A percentile compares a stretch with the other conserved stretches of the same genome.
Evolutionary conservation across 2,888 invertebrate genomes (phyloP).

Genomic region (Lacanobia oleracea): DNA sequence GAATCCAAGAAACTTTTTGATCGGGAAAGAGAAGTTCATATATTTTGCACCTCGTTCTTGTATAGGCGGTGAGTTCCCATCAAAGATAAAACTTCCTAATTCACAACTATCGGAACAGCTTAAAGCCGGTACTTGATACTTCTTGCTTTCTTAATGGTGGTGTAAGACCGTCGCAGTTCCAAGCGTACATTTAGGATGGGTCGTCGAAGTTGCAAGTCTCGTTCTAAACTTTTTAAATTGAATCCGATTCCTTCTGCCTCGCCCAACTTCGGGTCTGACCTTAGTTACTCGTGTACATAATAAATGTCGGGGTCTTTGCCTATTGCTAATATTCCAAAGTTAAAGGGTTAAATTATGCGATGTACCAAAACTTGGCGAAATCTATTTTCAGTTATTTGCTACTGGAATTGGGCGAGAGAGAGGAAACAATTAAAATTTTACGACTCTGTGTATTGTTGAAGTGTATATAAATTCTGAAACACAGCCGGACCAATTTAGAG

Average conservation of each 20-base stretch:
- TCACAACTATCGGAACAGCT: constrained; percentile 61
- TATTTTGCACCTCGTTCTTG: constrained; percentile 41
- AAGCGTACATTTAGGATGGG: constrained; percentile 68
- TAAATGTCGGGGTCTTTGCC: constrained; percentile 72
- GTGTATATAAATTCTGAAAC: constrained; percentile 32
- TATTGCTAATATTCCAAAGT: constrained; percentile 61
- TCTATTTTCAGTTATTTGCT: constrained; percentile 55
- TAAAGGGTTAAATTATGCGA: constrained; percentile 56
- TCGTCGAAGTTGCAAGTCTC: constrained; percentile 69
- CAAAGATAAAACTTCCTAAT: constrained; percentile 62
- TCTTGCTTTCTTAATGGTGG: constrained; percentile 64
- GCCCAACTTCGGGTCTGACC: constrained; percentile 63
- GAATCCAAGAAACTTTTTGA: constrained; percentile 27
- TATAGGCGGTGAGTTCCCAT: constrained; percentile 25
- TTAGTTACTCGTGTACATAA: constrained; percentile 76
- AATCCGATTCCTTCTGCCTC: constrained; percentile 72
- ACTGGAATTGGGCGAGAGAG: constrained; percentile 45
- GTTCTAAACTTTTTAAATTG: constrained; percentile 83
- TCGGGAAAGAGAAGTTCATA: constrained; percentile 24
- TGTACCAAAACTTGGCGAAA: constrained; percentile 50
- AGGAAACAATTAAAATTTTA: constrained; percentile 53
- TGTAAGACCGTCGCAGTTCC: constrained; percentile 61
- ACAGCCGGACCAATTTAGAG: constrained; percentile 6
- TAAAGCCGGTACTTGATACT: constrained; percentile 55
- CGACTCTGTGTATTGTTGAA: constrained; percentile 30